These are phyloP conservation scores for Danaus chrysippus DNA, from an alignment of 2,888 invertebrate species.

Conservation along the genomic window DNA sequence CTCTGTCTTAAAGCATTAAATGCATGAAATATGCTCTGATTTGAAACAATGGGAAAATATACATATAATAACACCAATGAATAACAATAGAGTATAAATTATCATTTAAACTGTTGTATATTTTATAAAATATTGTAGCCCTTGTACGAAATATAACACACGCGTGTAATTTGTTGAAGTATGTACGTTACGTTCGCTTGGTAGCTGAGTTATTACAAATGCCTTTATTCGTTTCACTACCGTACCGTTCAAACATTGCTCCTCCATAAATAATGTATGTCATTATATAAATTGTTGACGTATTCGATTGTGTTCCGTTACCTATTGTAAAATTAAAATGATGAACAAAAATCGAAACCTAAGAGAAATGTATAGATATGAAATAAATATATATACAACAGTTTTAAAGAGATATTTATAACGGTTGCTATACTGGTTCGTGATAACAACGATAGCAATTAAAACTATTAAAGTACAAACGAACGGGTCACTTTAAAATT, in stretches of 20 bases:
- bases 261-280: conserved; percentile 14
- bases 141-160: conserved; percentile 52
- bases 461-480: background rate
- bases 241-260: conserved; percentile 6
- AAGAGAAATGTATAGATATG: background rate
- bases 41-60: conserved; percentile 79
- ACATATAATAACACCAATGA: conserved; percentile 80
- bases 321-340: background rate
- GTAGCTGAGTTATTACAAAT: conserved; percentile 20
- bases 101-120: conserved; percentile 79
- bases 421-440: too few relatives aligned
- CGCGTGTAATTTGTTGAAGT: conserved; percentile 55
- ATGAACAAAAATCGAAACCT: background rate
- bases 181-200: conserved; percentile 39
- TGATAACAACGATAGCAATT: too few relatives aligned
- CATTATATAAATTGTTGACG: conserved; percentile 11
- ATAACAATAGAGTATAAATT: conserved; percentile 79
- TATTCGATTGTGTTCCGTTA: background rate
- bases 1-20: conserved; percentile 66
- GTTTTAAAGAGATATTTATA: too few relatives aligned
- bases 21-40: conserved; percentile 79
- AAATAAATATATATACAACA: background rate
- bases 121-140: conserved; percentile 77
- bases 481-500: conserved; percentile 2
- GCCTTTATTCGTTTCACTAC: conserved; percentile 15